Percentiles rank a stretch among this genome's conserved stretches.
These are phyloP conservation scores for Oscheius sp. DNA, from an alignment of 1,140 invertebrate species.

Conservation along the genomic window DNA sequence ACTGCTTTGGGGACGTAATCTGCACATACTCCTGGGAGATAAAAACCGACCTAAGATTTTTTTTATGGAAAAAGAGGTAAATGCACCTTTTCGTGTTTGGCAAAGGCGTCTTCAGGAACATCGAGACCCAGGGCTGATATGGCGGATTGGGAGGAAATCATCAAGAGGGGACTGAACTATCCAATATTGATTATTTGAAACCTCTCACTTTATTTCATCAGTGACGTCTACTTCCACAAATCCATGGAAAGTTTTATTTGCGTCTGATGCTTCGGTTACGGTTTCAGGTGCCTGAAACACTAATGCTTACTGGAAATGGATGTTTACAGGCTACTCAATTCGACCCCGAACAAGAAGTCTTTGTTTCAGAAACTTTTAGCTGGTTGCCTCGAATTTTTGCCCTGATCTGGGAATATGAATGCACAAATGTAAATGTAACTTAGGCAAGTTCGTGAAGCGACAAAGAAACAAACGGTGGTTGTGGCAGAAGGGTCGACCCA, in stretches of 20 bases:
- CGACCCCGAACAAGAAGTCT: no score
- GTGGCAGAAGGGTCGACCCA: slow-evolving; percentile 1
- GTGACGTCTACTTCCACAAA: slow-evolving; percentile 48
- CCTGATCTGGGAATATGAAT: no score
- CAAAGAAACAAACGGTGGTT: neutral
- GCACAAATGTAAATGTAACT: no score
- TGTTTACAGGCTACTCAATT: no score
- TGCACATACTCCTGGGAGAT: slow-evolving; percentile 55
- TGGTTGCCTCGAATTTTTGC: no score
- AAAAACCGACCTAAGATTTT: slow-evolving; percentile 29
- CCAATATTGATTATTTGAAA: neutral
- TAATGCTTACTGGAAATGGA: no score
- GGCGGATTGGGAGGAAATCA: slow-evolving; percentile 43
- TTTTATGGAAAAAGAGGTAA: slow-evolving; percentile 15
- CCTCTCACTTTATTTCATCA: slow-evolving; percentile 50
- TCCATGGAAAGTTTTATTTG: neutral
- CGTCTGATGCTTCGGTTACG: neutral
- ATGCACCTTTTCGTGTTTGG: slow-evolving; percentile 46
- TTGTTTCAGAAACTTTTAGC: no score
- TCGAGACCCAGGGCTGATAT: slow-evolving; percentile 39
- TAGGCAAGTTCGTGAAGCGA: no score
- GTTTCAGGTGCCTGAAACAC: neutral
- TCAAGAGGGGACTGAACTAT: slow-evolving; percentile 47
- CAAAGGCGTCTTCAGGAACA: slow-evolving; percentile 43
- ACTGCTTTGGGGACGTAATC: slow-evolving; percentile 59